Base-by-base conservation (phyloP, 2,888 invertebrate species). In the Drosophila neoperkinsi region DNA sequence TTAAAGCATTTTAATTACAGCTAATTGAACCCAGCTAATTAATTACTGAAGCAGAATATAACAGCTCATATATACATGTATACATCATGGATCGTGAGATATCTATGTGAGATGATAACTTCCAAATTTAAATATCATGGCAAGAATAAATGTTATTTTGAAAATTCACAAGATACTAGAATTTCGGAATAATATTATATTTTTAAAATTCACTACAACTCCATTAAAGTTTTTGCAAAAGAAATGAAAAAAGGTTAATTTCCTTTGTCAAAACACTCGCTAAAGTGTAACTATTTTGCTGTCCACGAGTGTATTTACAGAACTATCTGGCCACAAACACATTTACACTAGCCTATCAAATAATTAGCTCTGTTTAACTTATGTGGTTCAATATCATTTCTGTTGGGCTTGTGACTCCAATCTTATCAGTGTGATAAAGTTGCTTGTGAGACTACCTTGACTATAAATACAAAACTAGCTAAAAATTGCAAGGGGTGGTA, bases 351-450 rank as follows among this genome's bases (percentile, higher is more conserved):
- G 36, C 53, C 25, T 36, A 9, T n/a, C n/a, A 58, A 25, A 21
- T 28, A 30, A 16, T 55, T 38, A 58, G 25, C 5, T 31, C 33
- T 11, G 18, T 0, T 60, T 10, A n/a, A 34, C 13, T 33, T n/a
- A 16, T 13, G 4, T 10, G 10, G 33, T 25, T 43, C 16, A 56
- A 62, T 30, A 34, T 33, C 3, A 43, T 30, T 28, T 36, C 25
- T 49, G 18, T 46, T 34, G 6, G 33, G 31, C 55, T 58, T 43
- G 16, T 52, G 57, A 31, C 13, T 50, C 55, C 41, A 46, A 50
- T 62, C 58, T 77, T 73, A 78, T 78, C 74, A 62, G 31, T 16
- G 1, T 36, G 51, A 66, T 77, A 60, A 56, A 33, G 50, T 5
- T 11, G 46, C 10, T 31, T 11, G 18, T 7, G 25, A n/a, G 28